phyloP scores from a whole-genome alignment of 1,140 invertebrate genomes.

The Pseudomyrmex sp. region DNA sequence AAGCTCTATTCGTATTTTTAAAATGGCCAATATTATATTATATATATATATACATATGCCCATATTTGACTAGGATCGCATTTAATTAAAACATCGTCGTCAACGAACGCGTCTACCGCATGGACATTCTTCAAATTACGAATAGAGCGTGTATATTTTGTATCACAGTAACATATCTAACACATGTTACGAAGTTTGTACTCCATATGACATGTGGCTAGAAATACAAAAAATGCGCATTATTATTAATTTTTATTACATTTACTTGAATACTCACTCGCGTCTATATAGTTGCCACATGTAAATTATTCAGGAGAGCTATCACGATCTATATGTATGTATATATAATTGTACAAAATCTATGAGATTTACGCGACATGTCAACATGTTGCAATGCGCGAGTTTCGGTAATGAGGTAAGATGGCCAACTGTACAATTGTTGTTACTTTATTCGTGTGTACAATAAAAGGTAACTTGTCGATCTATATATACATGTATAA shows the following conservation, averaged over 20 bases:
- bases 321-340: not conserved
- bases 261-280: conserved; percentile 3
- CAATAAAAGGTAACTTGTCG: not conserved
- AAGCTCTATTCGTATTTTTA: conserved; percentile 20
- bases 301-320: not conserved
- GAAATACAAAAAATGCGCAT: conserved; percentile 62
- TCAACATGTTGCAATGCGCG: not conserved
- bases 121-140: conserved; percentile 12
- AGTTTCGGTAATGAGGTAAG: conserved; percentile 3
- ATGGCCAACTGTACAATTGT: not conserved
- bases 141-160: not conserved
- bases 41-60: not conserved
- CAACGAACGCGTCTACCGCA: not conserved
- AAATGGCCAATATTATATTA: not conserved
- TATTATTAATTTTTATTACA: not conserved
- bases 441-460: conserved; percentile 2
- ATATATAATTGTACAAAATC: not conserved
- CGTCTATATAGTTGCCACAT: too few species aligned
- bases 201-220: conserved; percentile 28
- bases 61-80: conserved; percentile 31
- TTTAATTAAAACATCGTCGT: not conserved
- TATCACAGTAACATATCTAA: conserved; percentile 67
- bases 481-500: too few species aligned
- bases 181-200: conserved; percentile 50
- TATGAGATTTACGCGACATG: not conserved